These are phyloP conservation scores for Chrysopilus asiliformis DNA, from an alignment of 2,888 invertebrate species.

Conservation along the genomic window DNA sequence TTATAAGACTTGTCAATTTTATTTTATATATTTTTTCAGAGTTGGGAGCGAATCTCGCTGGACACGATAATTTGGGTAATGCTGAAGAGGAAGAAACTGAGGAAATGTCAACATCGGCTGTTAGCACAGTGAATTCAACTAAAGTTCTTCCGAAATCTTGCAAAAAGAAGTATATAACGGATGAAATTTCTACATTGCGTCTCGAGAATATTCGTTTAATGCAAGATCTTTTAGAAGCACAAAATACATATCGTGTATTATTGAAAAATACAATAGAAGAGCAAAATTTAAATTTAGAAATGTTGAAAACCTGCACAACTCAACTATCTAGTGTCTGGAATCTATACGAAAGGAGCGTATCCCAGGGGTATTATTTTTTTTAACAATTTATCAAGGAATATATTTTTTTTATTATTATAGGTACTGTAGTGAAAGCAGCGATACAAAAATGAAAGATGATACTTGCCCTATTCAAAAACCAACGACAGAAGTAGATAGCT, in stretches of 20 bases:
- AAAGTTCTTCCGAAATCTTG: constrained; percentile 42
- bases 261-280: constrained; percentile 57
- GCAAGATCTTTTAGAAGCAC: constrained; percentile 62
- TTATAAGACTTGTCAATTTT: too few species aligned
- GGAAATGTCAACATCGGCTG: constrained; percentile 36
- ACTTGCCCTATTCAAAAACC: constrained; percentile 8
- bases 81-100: constrained; percentile 27
- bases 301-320: constrained; percentile 39
- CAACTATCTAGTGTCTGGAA: constrained; percentile 18
- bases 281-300: constrained; percentile 48
- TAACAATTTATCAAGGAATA: too few species aligned
- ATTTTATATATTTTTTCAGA: constrained; percentile 44
- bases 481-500: constrained; percentile 11
- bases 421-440: constrained; percentile 16
- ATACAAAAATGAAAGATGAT: constrained; percentile 11
- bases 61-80: constrained; percentile 46
- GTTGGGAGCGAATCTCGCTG: constrained; percentile 74
- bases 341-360: constrained; percentile 16
- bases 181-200: constrained; percentile 36
- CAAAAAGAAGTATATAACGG: constrained; percentile 30
- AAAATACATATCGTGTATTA: constrained; percentile 57
- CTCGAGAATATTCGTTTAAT: constrained; percentile 46
- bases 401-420: too few species aligned
- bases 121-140: constrained; percentile 47
- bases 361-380: constrained; percentile 17